A percentile compares a stretch with the other conserved stretches of the same genome.
Conservation (phyloP, 2,888 invertebrate genomes). For the Netelia fuscicornis region DNA sequence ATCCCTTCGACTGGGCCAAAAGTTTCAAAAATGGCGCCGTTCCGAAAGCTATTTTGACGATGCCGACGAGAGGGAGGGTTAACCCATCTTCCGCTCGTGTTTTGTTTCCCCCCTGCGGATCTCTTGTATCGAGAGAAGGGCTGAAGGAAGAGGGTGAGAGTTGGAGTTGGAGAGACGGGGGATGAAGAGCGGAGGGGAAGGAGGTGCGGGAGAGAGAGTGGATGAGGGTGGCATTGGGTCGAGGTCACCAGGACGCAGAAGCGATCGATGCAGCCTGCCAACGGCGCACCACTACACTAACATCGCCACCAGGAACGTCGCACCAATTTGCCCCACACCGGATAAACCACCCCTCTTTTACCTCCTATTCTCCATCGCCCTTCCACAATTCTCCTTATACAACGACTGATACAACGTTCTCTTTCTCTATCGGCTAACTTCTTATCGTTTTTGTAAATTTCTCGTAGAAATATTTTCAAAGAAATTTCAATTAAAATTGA, state of each 20-base stretch:
- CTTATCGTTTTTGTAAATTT: no score
- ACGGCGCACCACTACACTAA: constrained; percentile 62
- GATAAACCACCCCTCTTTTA: background rate
- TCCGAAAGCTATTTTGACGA: constrained; percentile 74
- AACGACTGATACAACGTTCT: background rate
- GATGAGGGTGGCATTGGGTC: constrained; percentile 87
- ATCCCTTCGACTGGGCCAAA: no score
- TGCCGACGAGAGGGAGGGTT: constrained; percentile 56
- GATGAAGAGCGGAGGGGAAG: constrained; percentile 51
- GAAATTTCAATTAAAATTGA: no score
- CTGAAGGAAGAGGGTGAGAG: constrained; percentile 12
- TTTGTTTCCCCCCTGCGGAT: constrained; percentile 62
- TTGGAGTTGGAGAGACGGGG: constrained; percentile 3
- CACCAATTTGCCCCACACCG: constrained; percentile 14
- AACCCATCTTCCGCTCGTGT: constrained; percentile 76
- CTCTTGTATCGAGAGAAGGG: constrained; percentile 32
- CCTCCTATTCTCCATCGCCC: background rate
- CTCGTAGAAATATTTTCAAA: no score
- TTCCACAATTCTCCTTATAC: background rate
- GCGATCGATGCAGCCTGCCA: constrained; percentile 88
- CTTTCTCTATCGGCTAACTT: background rate
- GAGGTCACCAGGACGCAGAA: constrained; percentile 87
- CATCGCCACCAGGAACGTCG: constrained; percentile 10
- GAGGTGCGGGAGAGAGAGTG: constrained; percentile 84
- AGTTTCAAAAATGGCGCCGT: background rate